phyloP scores from a whole-genome alignment of 2,113 vertebrate genomes.

The Cranoglanis bouderius region DNA sequence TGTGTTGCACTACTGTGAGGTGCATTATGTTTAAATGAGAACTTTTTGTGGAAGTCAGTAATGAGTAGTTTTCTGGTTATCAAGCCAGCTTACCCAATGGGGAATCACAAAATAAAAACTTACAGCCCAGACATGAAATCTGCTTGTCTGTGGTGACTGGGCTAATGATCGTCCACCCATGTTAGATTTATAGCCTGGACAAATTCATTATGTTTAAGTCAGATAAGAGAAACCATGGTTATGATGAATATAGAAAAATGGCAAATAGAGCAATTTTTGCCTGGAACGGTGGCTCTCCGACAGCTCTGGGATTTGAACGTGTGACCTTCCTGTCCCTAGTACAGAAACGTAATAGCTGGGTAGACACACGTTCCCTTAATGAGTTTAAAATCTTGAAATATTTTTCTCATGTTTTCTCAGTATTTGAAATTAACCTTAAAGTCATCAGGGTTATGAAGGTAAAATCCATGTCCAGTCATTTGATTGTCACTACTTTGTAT shows the following conservation, averaged over 20 bases:
- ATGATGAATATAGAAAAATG: background rate
- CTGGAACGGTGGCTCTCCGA: background rate
- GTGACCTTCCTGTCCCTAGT: background rate
- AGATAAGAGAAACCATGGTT: background rate
- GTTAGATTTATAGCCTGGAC: background rate
- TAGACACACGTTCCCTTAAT: background rate
- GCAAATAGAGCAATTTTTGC: background rate
- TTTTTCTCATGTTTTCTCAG: background rate
- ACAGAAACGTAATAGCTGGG: background rate
- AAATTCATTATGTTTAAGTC: background rate
- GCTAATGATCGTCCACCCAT: background rate
- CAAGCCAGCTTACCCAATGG: background rate
- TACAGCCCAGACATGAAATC: background rate
- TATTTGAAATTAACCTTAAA: background rate
- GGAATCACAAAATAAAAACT: background rate
- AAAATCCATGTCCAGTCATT: too few species aligned
- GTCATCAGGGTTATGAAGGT: too few species aligned
- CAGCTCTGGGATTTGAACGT: background rate
- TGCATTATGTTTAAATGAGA: background rate
- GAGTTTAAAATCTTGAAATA: background rate
- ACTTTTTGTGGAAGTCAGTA: background rate
- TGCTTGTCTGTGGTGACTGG: background rate
- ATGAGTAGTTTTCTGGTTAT: background rate
- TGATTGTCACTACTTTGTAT: background rate
- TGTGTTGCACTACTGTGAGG: background rate